Conservation (phyloP, 2,888 invertebrate species). For the Chrysolina oricalcia region DNA sequence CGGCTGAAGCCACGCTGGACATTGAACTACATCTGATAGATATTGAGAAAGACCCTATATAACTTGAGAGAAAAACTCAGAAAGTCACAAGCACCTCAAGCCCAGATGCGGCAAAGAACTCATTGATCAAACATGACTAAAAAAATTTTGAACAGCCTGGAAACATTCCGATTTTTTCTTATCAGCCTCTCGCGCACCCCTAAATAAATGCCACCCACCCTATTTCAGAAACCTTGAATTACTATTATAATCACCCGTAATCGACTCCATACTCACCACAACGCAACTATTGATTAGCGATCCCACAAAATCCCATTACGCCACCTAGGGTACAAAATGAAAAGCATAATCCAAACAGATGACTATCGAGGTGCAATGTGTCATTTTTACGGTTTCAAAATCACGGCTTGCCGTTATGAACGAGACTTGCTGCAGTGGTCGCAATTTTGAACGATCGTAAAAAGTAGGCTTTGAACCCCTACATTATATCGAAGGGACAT, state of each 20-base stretch:
- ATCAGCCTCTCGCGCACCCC: no score
- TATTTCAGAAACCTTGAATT: neutral
- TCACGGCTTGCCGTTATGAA: slow-evolving; percentile 54
- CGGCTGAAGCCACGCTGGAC: no score
- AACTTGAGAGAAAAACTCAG: no score
- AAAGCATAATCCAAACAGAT: slow-evolving; percentile 51
- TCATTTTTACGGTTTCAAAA: slow-evolving; percentile 57
- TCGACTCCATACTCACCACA: neutral
- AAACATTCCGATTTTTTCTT: no score
- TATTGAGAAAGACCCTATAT: no score
- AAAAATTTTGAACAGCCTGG: no score
- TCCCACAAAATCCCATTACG: slow-evolving; percentile 45
- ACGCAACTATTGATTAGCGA: slow-evolving; percentile 35
- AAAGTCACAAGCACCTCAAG: no score
- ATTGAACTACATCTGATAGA: no score
- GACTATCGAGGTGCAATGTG: slow-evolving; percentile 52
- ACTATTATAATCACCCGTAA: neutral
- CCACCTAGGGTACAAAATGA: slow-evolving; percentile 49
- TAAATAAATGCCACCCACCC: no score
- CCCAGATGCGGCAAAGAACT: no score
- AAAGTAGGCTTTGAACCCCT: slow-evolving; percentile 57
- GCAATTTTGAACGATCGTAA: slow-evolving; percentile 61
- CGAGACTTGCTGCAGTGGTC: slow-evolving; percentile 56
- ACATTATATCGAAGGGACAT: slow-evolving; percentile 44
- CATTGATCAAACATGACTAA: no score